Percentiles rank a stretch among this genome's conserved stretches.
These are phyloP conservation scores for Orestias chungarensis DNA, from an alignment of 2,797 vertebrate genomes.

Conservation along the genomic window DNA sequence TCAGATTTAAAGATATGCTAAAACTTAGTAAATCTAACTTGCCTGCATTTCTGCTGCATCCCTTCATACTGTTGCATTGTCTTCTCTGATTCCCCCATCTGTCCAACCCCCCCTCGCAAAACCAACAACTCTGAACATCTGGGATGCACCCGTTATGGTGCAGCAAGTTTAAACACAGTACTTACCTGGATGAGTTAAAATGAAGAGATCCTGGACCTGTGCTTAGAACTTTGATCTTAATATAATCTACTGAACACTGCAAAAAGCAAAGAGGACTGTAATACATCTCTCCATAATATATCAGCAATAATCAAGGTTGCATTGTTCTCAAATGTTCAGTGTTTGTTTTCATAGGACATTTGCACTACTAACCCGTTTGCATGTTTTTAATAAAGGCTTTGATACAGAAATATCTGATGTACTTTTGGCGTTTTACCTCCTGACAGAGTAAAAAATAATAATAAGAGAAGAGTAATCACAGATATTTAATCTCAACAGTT, in stretches of 20 bases:
- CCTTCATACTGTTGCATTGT: conserved; percentile 13
- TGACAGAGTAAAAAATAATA: background rate
- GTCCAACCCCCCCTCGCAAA: background rate
- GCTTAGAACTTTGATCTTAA: conserved; percentile 7
- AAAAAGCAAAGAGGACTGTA: background rate
- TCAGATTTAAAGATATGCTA: background rate
- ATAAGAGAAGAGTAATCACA: too few relatives aligned
- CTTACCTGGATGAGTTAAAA: conserved; percentile 21
- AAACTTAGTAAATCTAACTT: conserved; percentile 2
- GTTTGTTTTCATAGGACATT: background rate
- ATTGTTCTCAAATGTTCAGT: background rate
- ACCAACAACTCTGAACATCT: conserved; percentile 53
- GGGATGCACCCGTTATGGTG: conserved; percentile 55
- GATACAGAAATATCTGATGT: background rate
- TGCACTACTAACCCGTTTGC: background rate
- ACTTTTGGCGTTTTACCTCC: background rate
- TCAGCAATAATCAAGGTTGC: background rate
- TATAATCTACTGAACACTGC: background rate
- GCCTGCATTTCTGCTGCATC: conserved; percentile 16
- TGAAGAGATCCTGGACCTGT: background rate
- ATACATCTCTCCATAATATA: background rate
- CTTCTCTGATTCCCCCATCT: conserved; percentile 10
- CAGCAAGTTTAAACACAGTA: conserved; percentile 22
- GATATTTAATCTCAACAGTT: background rate
- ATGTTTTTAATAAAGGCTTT: background rate